Evolutionary conservation across 2,888 invertebrate genomes (phyloP), one percentile per base, ranked within the genome.

Genomic region (Mesoligia furuncula): DNA sequence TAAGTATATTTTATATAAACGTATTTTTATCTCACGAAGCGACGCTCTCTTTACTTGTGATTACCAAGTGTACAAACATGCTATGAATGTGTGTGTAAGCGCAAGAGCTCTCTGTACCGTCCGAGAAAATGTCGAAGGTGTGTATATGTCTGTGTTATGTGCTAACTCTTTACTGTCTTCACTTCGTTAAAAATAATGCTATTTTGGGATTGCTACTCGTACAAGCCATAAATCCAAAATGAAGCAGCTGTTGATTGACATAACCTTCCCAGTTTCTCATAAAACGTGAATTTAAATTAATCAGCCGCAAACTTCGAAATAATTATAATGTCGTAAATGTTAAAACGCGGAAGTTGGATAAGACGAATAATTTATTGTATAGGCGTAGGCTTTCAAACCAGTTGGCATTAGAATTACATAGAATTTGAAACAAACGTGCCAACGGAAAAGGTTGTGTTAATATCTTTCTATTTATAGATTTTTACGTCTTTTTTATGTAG

Each of bases 321-420:
- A 82, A 75, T 70, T 64, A 57, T 42, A 45, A 48, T 13, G 48
- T 65, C 78, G 54, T 81, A 75, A 85, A 85, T 84, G 68, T 73
- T 83, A 54, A 59, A 65, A 74, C 72, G 17, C 80, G 86, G 86
- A 86, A 84, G 83, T 84, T 80, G 27, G 3, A 42, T 61, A 45
- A 5, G 51, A 72, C 8, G 45, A 66, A 70, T 77, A 77, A 86
- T 75, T 73, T 75, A 77, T 72, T 48, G 59, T 36, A 48, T 61
- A 61, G 72, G 68, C 67, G 85, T 73, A 78, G 73, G 68, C 72
- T 83, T 75, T 73, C 64, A 85, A 85, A 86, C 81, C 84, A 62
- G 85, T 85, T 78, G 51, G 2, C 9, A 70, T 72, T 78, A 5
- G 57, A 54, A 42, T 69, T 39, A 73, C 62, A 68, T 57, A 48